Evolutionary conservation across 2,797 vertebrate species (phyloP), one percentile per base, ranked within the genome.

Genomic region (Neosalanx taihuensis): DNA sequence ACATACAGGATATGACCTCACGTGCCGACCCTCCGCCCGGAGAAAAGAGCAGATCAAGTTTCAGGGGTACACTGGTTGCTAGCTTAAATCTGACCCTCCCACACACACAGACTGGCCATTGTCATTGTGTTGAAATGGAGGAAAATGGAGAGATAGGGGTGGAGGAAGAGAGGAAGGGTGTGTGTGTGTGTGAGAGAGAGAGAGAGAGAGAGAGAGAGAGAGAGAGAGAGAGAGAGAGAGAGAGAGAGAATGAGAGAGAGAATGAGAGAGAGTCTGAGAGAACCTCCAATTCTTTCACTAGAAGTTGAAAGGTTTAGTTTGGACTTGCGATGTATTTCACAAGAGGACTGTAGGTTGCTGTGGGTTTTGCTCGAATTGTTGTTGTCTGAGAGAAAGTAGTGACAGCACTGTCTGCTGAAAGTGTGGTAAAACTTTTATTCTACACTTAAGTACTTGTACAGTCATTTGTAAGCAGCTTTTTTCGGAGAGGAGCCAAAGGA

Each of bases 11-110:
- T 57, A 58, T 68, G 51, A 68, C 10, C 67, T 68, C 30, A 68
- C 30, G 12, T 35, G 51, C 53, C 93, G 90, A 92, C 93, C 31
- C 67, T 68, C 29, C n/a, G 65, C 49, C n/a, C 37, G 53, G 51
- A 56, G 18, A 35, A 29, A 13, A 23, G 1, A 35, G 51, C 29
- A 53, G 17, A 33, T 68, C 18, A 17, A 15, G n/a, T 68, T 68
- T 68, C 67, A 35, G 49, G 30, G 65, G 23, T 30, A 49, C 64
- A 65, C 26, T 18, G 65, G 49, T n/a, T 17, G 53, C 18, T 58
- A 53, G 66, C n/a, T 57, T 12, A n/a, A 4, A 68, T 57, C 18
- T 57, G 18, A 35, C 66, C 67, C 67, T 33, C 88, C 90, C 51
- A 49, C 59, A 58, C 35, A 46, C 20, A 60, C 31, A 57, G 67